Evolutionary conservation across 1,140 invertebrate species (phyloP).

Genomic region (Drosophila bocki): DNA sequence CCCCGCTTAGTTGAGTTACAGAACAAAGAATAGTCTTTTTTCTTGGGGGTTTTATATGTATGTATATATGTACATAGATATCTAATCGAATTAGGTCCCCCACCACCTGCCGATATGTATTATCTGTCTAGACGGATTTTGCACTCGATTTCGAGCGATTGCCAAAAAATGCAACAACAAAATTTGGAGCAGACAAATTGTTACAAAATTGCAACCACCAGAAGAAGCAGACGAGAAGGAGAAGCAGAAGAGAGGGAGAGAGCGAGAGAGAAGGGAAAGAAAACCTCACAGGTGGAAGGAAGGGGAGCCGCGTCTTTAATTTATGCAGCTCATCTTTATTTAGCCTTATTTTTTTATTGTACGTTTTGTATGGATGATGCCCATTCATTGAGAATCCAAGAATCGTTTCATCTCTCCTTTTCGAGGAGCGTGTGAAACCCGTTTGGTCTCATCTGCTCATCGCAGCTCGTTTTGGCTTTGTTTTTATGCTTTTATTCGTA

Average conservation of each 20-base stretch:
- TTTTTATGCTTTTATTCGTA: constrained; percentile 25
- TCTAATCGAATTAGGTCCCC: constrained; percentile 11
- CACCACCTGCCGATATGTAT: constrained; percentile 18
- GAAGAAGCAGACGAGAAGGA: constrained; percentile 6
- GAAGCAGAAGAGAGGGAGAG: background rate
- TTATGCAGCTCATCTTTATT: constrained; percentile 80
- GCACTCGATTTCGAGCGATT: constrained; percentile 32
- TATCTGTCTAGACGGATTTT: constrained; percentile 30
- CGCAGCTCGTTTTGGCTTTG: constrained; percentile 10
- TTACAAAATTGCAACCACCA: constrained; percentile 64
- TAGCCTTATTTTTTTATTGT: constrained; percentile 52
- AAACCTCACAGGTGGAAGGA: constrained; percentile 9
- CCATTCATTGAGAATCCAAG: constrained; percentile 71
- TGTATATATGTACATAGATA: background rate
- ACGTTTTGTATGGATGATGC: constrained; percentile 9
- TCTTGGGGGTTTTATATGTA: background rate
- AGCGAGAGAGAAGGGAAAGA: constrained; percentile 1
- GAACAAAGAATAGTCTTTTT: constrained; percentile 15
- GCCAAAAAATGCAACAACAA: constrained; percentile 32
- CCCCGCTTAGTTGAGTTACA: constrained; percentile 10
- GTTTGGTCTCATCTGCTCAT: constrained; percentile 53
- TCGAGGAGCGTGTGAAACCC: constrained; percentile 51
- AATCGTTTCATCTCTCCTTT: constrained; percentile 54
- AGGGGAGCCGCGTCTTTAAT: constrained; percentile 57
- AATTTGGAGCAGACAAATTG: constrained; percentile 63